Percentiles rank a stretch among this genome's conserved stretches.
These are phyloP conservation scores for Eupeodes corollae DNA, from an alignment of 1,140 invertebrate species.

Conservation along the genomic window DNA sequence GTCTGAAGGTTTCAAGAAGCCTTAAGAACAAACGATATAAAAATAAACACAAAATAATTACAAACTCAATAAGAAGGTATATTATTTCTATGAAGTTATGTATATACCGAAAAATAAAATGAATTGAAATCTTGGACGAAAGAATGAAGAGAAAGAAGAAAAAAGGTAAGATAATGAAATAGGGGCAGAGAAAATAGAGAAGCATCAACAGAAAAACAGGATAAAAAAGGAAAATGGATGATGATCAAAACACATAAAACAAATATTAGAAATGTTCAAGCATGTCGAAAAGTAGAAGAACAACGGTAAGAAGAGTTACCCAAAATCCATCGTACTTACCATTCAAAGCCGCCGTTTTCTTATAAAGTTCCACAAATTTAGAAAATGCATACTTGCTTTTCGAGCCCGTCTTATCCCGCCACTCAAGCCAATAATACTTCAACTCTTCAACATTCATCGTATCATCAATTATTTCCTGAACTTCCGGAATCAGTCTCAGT, in stretches of 20 bases:
- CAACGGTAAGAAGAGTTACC: neutral
- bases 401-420: conserved; percentile 18
- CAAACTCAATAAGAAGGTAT: neutral
- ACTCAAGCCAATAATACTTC: conserved; percentile 32
- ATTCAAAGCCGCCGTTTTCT: conserved; percentile 24
- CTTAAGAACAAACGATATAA: conserved; percentile 3
- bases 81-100: too few relatives aligned
- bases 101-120: too few relatives aligned
- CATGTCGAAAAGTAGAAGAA: neutral
- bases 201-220: too few relatives aligned
- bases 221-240: too few relatives aligned
- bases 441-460: conserved; percentile 22
- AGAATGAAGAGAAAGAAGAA: too few relatives aligned
- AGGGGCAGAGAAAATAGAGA: too few relatives aligned
- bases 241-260: too few relatives aligned
- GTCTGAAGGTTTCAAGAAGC: conserved; percentile 13
- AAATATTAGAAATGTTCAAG: too few relatives aligned
- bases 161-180: too few relatives aligned
- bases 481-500: conserved; percentile 21
- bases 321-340: too few relatives aligned
- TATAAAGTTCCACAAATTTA: conserved; percentile 26
- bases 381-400: conserved; percentile 15
- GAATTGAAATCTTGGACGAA: too few relatives aligned
- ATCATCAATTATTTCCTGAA: conserved; percentile 18
- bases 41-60: neutral